phyloP scores from a whole-genome alignment of 2,797 vertebrate genomes.

The Poecilia wingei region DNA sequence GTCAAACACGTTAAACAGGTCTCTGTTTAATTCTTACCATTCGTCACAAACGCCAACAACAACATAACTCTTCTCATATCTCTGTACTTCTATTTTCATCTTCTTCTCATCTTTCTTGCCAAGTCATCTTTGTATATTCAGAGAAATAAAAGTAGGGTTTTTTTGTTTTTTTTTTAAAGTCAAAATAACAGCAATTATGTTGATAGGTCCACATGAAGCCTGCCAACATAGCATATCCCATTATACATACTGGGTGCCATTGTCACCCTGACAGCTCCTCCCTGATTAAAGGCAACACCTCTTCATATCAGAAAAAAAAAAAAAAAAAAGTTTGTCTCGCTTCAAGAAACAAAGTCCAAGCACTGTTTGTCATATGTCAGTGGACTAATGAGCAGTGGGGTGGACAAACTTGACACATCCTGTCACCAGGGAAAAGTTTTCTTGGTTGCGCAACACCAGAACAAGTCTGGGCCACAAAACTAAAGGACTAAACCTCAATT shows the following conservation, averaged over 20 bases:
- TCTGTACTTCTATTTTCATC: background rate
- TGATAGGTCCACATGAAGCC: background rate
- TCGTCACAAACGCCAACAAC: background rate
- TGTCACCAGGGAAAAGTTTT: background rate
- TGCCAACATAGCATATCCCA: background rate
- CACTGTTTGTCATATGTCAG: background rate
- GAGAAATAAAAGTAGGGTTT: background rate
- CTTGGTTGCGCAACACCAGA: background rate
- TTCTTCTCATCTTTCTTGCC: background rate
- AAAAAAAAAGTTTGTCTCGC: background rate
- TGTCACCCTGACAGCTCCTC: background rate
- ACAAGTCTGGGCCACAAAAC: background rate
- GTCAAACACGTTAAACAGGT: no score
- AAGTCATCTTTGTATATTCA: background rate
- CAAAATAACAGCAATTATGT: background rate
- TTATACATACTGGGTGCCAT: background rate
- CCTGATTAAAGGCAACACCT: background rate
- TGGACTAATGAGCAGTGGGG: background rate
- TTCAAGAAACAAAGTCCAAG: background rate
- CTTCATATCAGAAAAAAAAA: background rate
- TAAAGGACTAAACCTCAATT: background rate
- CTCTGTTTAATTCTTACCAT: background rate
- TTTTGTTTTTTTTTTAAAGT: background rate
- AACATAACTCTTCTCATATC: background rate
- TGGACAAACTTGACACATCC: background rate